Evolutionary conservation across 2,113 vertebrate species (phyloP).

Genomic region (Taurulus bubalis): DNA sequence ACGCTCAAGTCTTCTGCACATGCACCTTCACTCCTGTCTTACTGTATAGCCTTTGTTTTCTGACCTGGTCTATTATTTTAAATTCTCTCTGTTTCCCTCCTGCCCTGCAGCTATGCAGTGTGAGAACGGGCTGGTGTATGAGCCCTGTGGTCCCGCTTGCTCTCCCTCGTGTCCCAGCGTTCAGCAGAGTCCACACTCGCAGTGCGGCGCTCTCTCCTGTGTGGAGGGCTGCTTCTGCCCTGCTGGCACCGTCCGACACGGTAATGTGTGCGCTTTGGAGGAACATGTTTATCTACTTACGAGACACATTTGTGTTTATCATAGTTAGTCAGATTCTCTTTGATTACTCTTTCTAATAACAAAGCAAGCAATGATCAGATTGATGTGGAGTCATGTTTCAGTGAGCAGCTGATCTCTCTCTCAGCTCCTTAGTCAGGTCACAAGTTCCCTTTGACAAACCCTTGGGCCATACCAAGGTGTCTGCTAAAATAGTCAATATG

Average conservation of each 20-base stretch:
- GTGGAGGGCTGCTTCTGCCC: constrained; percentile 94
- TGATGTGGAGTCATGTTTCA: too few species aligned
- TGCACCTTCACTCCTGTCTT: background rate
- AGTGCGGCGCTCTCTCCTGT: constrained; percentile 83
- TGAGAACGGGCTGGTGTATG: constrained; percentile 88
- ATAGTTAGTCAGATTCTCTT: background rate
- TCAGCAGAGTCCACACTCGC: constrained; percentile 67
- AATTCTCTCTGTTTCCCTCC: background rate
- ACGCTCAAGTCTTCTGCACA: too few species aligned
- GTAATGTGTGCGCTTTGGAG: constrained; percentile 60
- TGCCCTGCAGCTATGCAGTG: constrained; percentile 88
- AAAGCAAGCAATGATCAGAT: background rate
- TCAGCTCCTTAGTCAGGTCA: too few species aligned
- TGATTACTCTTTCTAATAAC: background rate
- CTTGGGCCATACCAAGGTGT: too few species aligned
- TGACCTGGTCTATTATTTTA: background rate
- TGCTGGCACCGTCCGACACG: constrained; percentile 80
- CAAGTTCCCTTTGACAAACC: too few species aligned
- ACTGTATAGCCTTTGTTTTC: background rate
- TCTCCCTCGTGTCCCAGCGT: constrained; percentile 81
- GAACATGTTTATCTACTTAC: background rate
- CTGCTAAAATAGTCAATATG: too few species aligned
- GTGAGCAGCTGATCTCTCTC: too few species aligned
- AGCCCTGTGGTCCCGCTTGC: constrained; percentile 88
- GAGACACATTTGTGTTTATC: background rate